Base-by-base conservation (phyloP, 2,888 invertebrate genomes). In the Nyleta sp. region DNA sequence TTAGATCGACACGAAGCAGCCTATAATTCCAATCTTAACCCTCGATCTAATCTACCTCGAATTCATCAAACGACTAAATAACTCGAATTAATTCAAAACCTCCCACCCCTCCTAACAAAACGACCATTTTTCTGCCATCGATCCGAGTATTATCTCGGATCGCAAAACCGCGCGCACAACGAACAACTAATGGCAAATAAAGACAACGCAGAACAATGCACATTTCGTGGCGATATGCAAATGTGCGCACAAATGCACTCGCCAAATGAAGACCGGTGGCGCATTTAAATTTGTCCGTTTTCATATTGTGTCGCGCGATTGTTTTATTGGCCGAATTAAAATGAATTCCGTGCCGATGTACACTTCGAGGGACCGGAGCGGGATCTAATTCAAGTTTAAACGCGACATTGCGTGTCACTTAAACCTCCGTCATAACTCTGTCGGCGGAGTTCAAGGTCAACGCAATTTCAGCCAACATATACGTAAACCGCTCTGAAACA, bases 391-490 rank as follows among this genome's bases (percentile, higher is more conserved):
- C 33, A 42, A 20, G 10, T 50, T 57, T 57, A 50, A 65, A 33
- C 24, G 33, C 57, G 57, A 50, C 64, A 64, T 64, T 72, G 62
- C 64, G 72, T 72, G 72, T 72, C 72, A 72, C 55, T 72, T 72
- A 64, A 57, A 70, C 28, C 28, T 38, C 72, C 22, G 28, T 72
- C 72, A 52, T 64, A 48, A 72, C 28, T n/a, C 59, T 48, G 55
- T 53, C 35, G 24, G 10, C 46, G n/a, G 55, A 65, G 65, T 73
- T 64, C 64, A 73, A 73, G 73, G 73, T 28, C 57, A 65, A 65
- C 50, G 50, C 22, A 57, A 59, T 73, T 59, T 64, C 57, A 73
- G 46, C 11, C 44, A 42, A 42, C 40, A 35, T 60, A 35, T 24
- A 60, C 15, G 52, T 11, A 55, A 67, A 67, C 31, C 35, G 33